phyloP scores from a whole-genome alignment of 30 jellyfish, hydroid and myxozoan species.

The Cassiopea andromeda region DNA sequence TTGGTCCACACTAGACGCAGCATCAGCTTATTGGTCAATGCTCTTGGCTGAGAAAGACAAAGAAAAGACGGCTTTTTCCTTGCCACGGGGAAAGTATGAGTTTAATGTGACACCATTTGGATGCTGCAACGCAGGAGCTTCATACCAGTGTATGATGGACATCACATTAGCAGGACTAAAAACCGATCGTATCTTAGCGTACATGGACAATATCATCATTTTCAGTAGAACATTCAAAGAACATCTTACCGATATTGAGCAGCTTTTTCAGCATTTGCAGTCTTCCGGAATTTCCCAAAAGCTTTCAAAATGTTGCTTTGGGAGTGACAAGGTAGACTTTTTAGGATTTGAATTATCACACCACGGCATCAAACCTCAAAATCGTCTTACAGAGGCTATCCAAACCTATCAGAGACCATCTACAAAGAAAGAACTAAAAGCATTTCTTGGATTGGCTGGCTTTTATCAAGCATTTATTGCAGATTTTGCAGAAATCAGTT shows the following conservation, averaged over 20 bases:
- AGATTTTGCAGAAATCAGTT: background rate
- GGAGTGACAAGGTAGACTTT: slow-evolving; percentile 30
- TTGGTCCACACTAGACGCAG: slow-evolving; percentile 49
- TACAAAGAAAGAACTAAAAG: slow-evolving; percentile 26
- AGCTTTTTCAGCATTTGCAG: slow-evolving; percentile 11
- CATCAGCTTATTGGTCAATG: slow-evolving; percentile 67
- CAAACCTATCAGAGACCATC: background rate
- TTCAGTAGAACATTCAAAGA: slow-evolving; percentile 15
- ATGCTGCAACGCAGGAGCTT: slow-evolving; percentile 48
- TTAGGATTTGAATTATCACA: slow-evolving; percentile 27
- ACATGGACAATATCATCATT: slow-evolving; percentile 33
- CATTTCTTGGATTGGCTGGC: slow-evolving; percentile 39
- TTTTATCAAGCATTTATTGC: slow-evolving; percentile 5
- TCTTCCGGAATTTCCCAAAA: slow-evolving; percentile 12
- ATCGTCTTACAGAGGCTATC: slow-evolving; percentile 33
- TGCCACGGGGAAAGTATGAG: slow-evolving; percentile 38
- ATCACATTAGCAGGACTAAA: slow-evolving; percentile 13
- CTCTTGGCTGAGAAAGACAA: slow-evolving; percentile 27
- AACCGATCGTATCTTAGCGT: slow-evolving; percentile 18
- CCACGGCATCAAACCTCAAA: slow-evolving; percentile 16
- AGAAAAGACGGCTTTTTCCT: slow-evolving; percentile 45
- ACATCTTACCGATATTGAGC: slow-evolving; percentile 16
- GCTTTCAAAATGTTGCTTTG: slow-evolving; percentile 39
- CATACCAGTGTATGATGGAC: slow-evolving; percentile 48
- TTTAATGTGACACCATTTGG: slow-evolving; percentile 36